Evolutionary conservation across 2,888 invertebrate species (phyloP).

Genomic region (Agrotis clavis): DNA sequence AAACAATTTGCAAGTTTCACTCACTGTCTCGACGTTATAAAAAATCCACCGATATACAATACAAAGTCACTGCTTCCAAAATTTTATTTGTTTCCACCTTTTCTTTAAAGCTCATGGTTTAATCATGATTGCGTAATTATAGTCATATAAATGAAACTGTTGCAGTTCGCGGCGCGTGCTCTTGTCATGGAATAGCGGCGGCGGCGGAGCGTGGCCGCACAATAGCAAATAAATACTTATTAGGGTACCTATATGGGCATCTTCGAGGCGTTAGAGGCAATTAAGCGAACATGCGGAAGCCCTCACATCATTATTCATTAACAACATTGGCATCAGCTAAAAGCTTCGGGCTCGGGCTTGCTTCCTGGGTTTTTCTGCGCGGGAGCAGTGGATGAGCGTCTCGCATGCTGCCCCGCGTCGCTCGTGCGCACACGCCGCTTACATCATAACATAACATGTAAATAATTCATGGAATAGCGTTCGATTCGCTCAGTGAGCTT

Average conservation of each 20-base stretch:
- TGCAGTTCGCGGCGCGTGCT: slow-evolving; percentile 68
- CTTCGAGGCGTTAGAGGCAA: slow-evolving; percentile 71
- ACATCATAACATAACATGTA: slow-evolving; percentile 78
- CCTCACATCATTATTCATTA: slow-evolving; percentile 85
- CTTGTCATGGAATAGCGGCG: slow-evolving; percentile 71
- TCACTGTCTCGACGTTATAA: neutral
- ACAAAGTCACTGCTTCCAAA: neutral
- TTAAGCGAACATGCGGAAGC: slow-evolving; percentile 85
- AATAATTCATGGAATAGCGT: slow-evolving; percentile 71
- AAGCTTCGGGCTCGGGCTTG: slow-evolving; percentile 69
- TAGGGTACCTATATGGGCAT: slow-evolving; percentile 48
- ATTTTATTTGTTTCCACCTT: neutral
- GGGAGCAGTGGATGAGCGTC: slow-evolving; percentile 67
- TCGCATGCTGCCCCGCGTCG: slow-evolving; percentile 80
- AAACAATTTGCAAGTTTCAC: too few species aligned
- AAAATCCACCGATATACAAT: neutral
- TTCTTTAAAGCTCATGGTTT: slow-evolving; percentile 23
- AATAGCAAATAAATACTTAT: slow-evolving; percentile 56
- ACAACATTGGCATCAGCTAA: slow-evolving; percentile 82
- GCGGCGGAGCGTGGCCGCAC: slow-evolving; percentile 40
- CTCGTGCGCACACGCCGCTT: slow-evolving; percentile 80
- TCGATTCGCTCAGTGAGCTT: slow-evolving; percentile 76
- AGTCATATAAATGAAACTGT: slow-evolving; percentile 30
- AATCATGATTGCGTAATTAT: slow-evolving; percentile 23
- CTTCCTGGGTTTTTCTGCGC: slow-evolving; percentile 87